Evolutionary conservation across 2,888 invertebrate species (phyloP), one percentile per base, ranked within the genome.

Genomic region (Rotaria macrura): DNA sequence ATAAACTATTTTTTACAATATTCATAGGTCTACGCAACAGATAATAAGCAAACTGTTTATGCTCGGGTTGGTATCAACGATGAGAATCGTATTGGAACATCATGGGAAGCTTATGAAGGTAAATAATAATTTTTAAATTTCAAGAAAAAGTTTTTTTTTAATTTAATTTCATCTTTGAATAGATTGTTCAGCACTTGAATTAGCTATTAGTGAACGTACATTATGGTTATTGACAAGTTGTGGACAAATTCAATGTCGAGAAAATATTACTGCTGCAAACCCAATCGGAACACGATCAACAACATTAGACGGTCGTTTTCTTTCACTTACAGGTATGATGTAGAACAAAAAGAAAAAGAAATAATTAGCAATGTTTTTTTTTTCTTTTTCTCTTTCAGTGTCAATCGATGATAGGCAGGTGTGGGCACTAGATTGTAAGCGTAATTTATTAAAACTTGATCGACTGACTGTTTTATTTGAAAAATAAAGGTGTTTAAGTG

Each of bases 31-130:
- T 79, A 43, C 25, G 79, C 79, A 10, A 79, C 43, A 14, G 79
- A 79, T 43, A 79, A 79, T 43, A 79, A 79, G 43, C 79, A 79
- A 43, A 43, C 25, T 79, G n/a, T 79, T 79, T 79, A 79, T 79
- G 79, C n/a, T 17, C 79, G 79, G 43, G 7, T 43, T 9, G 79
- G 79, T 43, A 25, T 79, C 14, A 79, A 23, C 10, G 43, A 79
- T 43, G 40, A 43, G 23, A 79, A 79, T 79, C 43, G 25, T 43
- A 23, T 79, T 25, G 79, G 79, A 43, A 79, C 40, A 79, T 40
- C 40, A 43, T 79, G 79, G 79, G n/a, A 25, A 43, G 20, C 25
- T 12, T 43, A 43, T n/a, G 40, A 40, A 79, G 43, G 79, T 79
- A 79, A 65, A 43, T 3, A 5, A 25, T 43, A 0, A 25, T 79